A percentile compares a stretch with the other conserved stretches of the same genome.
Evolutionary conservation across 2,888 invertebrate genomes (phyloP).

Genomic region (Prenolepis imparis): DNA sequence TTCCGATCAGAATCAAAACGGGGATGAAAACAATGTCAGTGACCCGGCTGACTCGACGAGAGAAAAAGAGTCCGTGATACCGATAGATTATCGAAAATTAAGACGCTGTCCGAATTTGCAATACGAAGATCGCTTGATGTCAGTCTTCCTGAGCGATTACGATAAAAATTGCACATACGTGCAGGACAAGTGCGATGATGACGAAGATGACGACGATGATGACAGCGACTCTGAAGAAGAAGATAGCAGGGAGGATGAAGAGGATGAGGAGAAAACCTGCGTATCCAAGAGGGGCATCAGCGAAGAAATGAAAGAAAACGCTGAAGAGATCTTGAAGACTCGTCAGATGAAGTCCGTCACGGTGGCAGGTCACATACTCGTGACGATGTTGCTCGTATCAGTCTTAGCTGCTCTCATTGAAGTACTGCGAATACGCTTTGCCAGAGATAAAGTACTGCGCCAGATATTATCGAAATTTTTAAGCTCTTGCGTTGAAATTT

Average conservation of each 20-base stretch:
- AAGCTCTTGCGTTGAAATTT: slow-evolving; percentile 39
- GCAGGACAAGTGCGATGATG: neutral
- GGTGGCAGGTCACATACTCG: slow-evolving; percentile 81
- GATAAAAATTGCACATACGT: slow-evolving; percentile 80
- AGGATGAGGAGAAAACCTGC: slow-evolving; percentile 13
- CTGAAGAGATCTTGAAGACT: slow-evolving; percentile 59
- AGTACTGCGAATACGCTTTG: slow-evolving; percentile 80
- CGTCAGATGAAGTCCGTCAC: slow-evolving; percentile 77
- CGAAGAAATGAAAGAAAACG: slow-evolving; percentile 57
- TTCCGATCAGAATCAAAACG: slow-evolving; percentile 52
- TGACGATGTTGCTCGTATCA: slow-evolving; percentile 81
- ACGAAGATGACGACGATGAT: slow-evolving; percentile 21
- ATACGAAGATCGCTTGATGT: slow-evolving; percentile 75
- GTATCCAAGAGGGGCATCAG: slow-evolving; percentile 58
- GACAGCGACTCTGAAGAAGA: slow-evolving; percentile 28
- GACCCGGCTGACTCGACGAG: slow-evolving; percentile 20
- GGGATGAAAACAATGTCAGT: neutral
- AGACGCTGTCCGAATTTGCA: slow-evolving; percentile 76
- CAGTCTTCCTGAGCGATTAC: slow-evolving; percentile 76
- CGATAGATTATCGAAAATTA: slow-evolving; percentile 69
- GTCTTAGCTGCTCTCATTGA: slow-evolving; percentile 82
- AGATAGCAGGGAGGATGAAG: slow-evolving; percentile 30
- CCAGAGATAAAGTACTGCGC: slow-evolving; percentile 79
- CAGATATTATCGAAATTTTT: slow-evolving; percentile 34
- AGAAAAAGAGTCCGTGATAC: slow-evolving; percentile 46